Base-by-base conservation (phyloP, 1,140 invertebrate species). In the Drosophila cardini region DNA sequence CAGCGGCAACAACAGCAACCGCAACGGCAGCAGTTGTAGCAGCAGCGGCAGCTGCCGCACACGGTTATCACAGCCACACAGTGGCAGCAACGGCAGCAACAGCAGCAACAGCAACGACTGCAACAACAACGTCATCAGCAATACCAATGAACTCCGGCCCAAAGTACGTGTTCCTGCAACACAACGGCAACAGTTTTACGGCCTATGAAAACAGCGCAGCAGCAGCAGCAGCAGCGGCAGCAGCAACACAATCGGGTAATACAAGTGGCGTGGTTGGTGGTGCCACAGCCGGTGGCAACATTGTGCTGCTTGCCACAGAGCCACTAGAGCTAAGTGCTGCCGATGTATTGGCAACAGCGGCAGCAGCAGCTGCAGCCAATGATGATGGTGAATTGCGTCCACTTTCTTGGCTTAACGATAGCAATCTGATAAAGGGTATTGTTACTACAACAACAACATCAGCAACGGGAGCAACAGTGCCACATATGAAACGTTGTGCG, bases 401-500 rank as follows among this genome's bases (percentile, higher is more conserved):
- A 65, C 93, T 99, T 1, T 95, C 96, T 52, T 99, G 98, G 97
- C 93, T 99, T 8, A 97, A 98, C 91, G 97, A 98, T 92, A 96
- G 95, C 80, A 98, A 99, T 93, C 92, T 98, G 73, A 94, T 98
- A 8, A 97, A 98, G 93, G 95, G 96, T 93, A 92, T 85, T 78
- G 89, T 92, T 21, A 75, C 87, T 2, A 83, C 70, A 34, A 81
- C 62, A 30, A 53, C 53, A 45, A 9, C 68, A 43, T 30, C 21
- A 43, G 36, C 65, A 9, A 43, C 48, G 61, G 36, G 18, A 46
- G 56, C 70, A 52, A 3, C 42, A 57, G 15, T 55, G 61, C 52
- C 45, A 11, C 64, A 76, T 21, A 60, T 16, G 13, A 77, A 78
- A 21, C 76, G 79, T 26, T 60, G 56, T 16, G 69, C 60, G 7